These are phyloP conservation scores for Colinus virginianus DNA, from an alignment of 2,113 vertebrate species.

Conservation along the genomic window DNA sequence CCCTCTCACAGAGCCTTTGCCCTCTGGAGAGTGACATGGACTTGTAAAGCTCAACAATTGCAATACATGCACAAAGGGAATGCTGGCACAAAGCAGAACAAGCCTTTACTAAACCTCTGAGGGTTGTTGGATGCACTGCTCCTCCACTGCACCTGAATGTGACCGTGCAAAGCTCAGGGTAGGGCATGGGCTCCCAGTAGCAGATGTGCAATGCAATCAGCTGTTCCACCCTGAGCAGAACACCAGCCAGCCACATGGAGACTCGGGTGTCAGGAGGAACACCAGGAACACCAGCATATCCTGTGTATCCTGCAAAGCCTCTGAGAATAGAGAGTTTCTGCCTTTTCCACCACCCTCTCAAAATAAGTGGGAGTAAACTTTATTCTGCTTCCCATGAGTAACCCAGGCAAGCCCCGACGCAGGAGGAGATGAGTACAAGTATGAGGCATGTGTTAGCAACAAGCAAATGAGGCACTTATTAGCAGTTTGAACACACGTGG, in stretches of 20 bases:
- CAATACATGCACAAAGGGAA: background rate
- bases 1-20: background rate
- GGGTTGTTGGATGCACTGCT: background rate
- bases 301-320: background rate
- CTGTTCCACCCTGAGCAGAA: background rate
- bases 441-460: background rate
- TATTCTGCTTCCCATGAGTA: background rate
- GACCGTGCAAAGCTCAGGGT: background rate
- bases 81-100: background rate
- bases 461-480: background rate
- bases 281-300: background rate
- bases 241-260: background rate
- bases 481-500: background rate
- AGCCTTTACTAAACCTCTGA: background rate
- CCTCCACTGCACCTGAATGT: background rate
- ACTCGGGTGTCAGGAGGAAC: background rate
- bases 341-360: background rate
- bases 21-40: constrained; percentile 26
- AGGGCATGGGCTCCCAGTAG: background rate
- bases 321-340: background rate
- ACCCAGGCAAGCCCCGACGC: background rate
- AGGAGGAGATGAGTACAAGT: background rate
- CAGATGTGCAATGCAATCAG: background rate
- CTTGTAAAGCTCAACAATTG: background rate
- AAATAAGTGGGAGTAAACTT: background rate